Percentiles rank a stretch among this genome's conserved stretches.
These are phyloP conservation scores for Artibeus lituratus DNA, from an alignment of 2,797 vertebrate genomes.

Conservation along the genomic window DNA sequence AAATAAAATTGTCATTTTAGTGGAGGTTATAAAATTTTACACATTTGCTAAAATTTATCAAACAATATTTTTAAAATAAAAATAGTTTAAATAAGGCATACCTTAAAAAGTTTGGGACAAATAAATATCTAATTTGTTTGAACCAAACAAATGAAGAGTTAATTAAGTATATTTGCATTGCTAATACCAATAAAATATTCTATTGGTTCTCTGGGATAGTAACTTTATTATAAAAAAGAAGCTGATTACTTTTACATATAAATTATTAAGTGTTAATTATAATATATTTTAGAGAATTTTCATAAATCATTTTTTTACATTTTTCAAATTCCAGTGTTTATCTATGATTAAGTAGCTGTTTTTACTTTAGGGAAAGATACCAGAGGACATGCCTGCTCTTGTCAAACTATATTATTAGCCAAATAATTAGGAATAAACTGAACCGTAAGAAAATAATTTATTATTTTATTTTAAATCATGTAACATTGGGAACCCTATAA, in stretches of 20 bases:
- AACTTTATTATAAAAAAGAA: neutral
- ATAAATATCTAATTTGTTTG: neutral
- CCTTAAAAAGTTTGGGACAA: neutral
- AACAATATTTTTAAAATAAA: neutral
- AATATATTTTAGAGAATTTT: neutral
- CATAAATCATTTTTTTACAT: neutral
- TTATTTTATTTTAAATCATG: neutral
- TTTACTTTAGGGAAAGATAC: neutral
- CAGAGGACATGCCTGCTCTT: neutral
- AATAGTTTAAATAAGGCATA: neutral
- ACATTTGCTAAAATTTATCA: neutral
- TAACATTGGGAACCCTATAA: neutral
- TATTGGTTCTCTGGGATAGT: neutral
- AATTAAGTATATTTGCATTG: neutral
- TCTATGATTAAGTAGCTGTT: neutral
- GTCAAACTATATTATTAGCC: neutral
- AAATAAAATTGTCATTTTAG: neutral
- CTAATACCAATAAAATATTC: neutral
- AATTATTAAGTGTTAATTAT: neutral
- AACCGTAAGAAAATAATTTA: neutral
- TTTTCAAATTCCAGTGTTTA: neutral
- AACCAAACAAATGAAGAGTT: neutral
- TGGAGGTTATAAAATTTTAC: neutral
- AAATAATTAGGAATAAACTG: neutral
- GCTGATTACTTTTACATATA: neutral